Base-by-base conservation (phyloP, 2,797 vertebrate genomes). In the Sphenopsis melanotis region DNA sequence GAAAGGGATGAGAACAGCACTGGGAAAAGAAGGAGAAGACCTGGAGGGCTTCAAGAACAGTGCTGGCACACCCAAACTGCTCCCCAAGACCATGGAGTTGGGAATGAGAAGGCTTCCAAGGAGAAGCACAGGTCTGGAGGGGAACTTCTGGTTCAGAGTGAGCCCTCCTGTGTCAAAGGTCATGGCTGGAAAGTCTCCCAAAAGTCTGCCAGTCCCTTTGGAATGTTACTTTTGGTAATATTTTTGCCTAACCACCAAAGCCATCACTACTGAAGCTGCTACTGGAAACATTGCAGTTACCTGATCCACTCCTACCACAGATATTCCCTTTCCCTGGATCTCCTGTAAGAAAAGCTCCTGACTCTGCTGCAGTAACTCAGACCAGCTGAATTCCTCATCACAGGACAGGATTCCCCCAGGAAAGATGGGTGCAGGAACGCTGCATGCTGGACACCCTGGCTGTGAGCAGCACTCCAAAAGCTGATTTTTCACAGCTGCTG, bases 41-140 rank as follows among this genome's bases (percentile, higher is more conserved):
- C 56, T 69, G 15, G 6, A 46, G 32, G 26, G 22, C 17, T 39
- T 41, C 30, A 30, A 63, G 52, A 34, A 63, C 44, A 60, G 14
- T 0, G 0, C 61, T 46, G 71, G 44, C n/a, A 86, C 1, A 1
- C 29, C 66, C 9, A 1, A 34, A 66, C 0, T 46, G 39, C 42
- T 69, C 37, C 46, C 42, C 3, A 47, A 42, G 39, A 37, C 16
- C 27, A 10, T 0, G 15, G 30, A 34, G 7, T 0, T 66, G 56
- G 70, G 57, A 57, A 70, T 8, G 27, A 75, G 57, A 37, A 57
- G 23, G 56, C 16, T 84, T 13, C 20, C 74, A n/a, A 74, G 44
- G 27, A 78, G 39, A 2, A 64, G 32, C 13, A 50, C 15, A 32
- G 39, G 11, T n/a, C 42, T 56, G 32, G 37, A 66, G 42, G 19